phyloP scores from a whole-genome alignment of 2,888 invertebrate genomes.

The Alentia gelatinosa region DNA sequence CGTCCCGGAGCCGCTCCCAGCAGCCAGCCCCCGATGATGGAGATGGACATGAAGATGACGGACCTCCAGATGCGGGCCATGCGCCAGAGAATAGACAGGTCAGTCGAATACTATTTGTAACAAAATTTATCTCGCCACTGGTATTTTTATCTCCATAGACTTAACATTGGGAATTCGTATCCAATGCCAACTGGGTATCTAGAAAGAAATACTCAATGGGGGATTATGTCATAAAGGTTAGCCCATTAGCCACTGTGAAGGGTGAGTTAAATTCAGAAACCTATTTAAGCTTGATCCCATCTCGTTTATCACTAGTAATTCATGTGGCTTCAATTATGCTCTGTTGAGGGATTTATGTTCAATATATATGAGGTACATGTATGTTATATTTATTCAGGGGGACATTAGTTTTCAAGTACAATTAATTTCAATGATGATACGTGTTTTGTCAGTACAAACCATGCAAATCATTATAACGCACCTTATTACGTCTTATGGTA shows the following conservation, averaged over 20 bases:
- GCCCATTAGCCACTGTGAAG: background rate
- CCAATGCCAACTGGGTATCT: background rate
- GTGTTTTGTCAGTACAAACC: background rate
- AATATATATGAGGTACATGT: too few species aligned
- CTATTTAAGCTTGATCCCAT: too few species aligned
- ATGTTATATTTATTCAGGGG: background rate
- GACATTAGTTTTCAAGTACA: background rate
- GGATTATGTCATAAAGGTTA: background rate
- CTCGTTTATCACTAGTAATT: too few species aligned
- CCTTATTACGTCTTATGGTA: background rate
- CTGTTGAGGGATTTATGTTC: too few species aligned
- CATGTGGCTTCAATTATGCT: too few species aligned
- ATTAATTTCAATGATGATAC: background rate
- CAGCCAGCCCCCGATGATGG: background rate
- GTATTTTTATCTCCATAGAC: background rate
- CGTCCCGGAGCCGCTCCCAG: background rate
- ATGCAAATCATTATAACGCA: background rate
- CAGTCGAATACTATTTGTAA: background rate
- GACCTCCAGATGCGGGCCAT: background rate
- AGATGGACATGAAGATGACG: background rate
- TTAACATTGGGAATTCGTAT: background rate
- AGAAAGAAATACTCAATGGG: background rate
- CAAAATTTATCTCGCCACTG: background rate
- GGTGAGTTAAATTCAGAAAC: too few species aligned
- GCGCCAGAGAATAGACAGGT: background rate